Conservation (phyloP, 2,797 vertebrate species). For the Tokudaia muenninki region DNA sequence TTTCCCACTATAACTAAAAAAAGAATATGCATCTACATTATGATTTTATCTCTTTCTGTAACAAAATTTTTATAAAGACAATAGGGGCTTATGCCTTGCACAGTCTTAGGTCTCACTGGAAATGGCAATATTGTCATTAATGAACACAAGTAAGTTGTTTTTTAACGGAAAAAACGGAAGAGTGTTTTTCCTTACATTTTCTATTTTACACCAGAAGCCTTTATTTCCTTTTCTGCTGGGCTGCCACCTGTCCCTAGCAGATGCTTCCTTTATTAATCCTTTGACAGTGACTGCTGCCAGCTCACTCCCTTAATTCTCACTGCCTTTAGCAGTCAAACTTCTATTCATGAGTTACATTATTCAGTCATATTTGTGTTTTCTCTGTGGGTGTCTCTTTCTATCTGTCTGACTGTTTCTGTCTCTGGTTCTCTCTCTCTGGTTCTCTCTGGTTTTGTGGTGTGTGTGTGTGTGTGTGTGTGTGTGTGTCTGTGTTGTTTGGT, state of each 20-base stretch:
- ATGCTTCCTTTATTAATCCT: conserved; percentile 71
- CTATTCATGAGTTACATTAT: not conserved
- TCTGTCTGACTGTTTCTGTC: not conserved
- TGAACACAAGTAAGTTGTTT: not conserved
- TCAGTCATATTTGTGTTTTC: not conserved
- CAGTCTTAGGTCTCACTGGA: not conserved
- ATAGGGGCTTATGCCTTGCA: not conserved
- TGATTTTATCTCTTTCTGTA: not conserved
- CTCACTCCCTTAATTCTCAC: conserved; percentile 34
- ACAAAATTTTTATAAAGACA: not conserved
- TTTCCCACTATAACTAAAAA: not conserved
- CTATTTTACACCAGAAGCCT: not conserved
- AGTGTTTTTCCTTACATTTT: conserved; percentile 14
- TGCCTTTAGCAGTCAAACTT: conserved; percentile 12
- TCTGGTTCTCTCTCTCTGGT: not conserved
- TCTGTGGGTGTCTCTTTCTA: not conserved
- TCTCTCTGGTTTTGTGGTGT: not conserved
- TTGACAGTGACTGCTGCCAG: conserved; percentile 43
- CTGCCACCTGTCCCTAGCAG: conserved; percentile 71
- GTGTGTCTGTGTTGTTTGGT: not conserved
- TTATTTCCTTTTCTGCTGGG: conserved; percentile 70
- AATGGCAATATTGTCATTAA: not conserved
- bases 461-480: not conserved
- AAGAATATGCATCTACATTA: not conserved
- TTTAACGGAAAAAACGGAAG: not conserved